Conservation (phyloP, 2,113 vertebrate species). For the Aegithalos caudatus region DNA sequence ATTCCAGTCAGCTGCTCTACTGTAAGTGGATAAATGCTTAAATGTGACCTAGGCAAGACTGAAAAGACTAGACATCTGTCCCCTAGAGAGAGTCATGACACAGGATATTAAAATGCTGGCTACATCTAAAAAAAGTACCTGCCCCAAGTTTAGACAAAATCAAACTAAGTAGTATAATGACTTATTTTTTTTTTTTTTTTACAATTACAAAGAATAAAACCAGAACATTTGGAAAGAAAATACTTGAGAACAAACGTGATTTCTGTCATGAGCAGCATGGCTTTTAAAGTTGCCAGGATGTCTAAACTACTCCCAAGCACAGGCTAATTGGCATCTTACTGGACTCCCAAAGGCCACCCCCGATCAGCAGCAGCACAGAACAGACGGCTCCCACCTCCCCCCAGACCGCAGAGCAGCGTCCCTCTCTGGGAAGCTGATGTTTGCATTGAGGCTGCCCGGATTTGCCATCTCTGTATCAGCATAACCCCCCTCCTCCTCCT, state of each 20-base stretch:
- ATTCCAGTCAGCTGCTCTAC: background rate
- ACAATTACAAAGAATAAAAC: background rate
- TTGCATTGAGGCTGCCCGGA: background rate
- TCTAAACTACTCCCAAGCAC: background rate
- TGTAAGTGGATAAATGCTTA: background rate
- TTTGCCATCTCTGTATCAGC: background rate
- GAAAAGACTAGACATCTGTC: background rate
- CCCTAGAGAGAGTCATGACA: background rate
- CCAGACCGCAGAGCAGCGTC: background rate
- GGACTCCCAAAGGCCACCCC: background rate
- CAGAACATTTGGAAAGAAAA: background rate
- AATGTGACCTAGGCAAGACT: background rate
- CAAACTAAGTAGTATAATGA: background rate
- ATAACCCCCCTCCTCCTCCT: accelerated
- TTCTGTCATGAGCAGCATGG: background rate
- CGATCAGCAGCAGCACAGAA: background rate
- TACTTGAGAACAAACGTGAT: background rate
- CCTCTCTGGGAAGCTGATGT: background rate
- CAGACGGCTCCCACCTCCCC: background rate
- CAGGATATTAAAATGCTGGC: background rate
- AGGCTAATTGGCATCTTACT: background rate
- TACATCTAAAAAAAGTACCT: background rate
- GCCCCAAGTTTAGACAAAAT: background rate
- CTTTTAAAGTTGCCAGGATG: background rate
- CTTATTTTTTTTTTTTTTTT: too few relatives aligned